These are phyloP conservation scores for Petrocephalus zakoni DNA, from an alignment of 2,113 vertebrate genomes.

Conservation along the genomic window DNA sequence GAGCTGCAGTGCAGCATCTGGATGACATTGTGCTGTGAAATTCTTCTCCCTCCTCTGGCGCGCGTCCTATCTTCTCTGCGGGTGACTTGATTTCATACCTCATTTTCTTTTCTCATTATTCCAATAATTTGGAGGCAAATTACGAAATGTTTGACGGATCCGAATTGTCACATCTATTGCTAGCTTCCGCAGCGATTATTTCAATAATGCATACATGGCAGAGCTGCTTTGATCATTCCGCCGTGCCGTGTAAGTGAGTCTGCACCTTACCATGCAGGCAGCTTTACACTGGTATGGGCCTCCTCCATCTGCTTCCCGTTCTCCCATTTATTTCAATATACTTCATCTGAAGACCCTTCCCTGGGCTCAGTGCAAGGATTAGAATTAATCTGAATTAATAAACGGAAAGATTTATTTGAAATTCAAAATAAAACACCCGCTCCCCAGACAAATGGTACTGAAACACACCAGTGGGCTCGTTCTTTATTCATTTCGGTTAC, in stretches of 20 bases:
- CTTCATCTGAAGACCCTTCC: background rate
- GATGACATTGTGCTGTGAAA: background rate
- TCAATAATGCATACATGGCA: background rate
- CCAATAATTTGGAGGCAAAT: constrained; percentile 5
- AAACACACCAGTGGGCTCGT: background rate
- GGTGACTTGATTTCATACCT: background rate
- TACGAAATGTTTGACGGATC: background rate
- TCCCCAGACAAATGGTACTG: background rate
- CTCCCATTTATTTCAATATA: background rate
- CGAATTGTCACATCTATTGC: background rate
- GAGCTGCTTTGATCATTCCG: background rate
- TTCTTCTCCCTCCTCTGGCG: background rate
- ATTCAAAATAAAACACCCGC: background rate
- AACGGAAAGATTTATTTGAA: constrained; percentile 6
- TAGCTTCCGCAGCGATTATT: background rate
- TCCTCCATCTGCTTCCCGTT: background rate
- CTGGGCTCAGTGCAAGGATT: background rate
- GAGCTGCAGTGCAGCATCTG: background rate
- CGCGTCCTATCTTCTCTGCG: background rate
- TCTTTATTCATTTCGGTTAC: background rate
- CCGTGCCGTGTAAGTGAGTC: background rate
- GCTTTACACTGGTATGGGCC: background rate
- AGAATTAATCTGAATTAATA: constrained; percentile 14
- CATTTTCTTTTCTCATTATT: background rate
- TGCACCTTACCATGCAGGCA: background rate